phyloP scores from a whole-genome alignment of 92 coral and sea anemone genomes.

The Phenganax stokvisi region DNA sequence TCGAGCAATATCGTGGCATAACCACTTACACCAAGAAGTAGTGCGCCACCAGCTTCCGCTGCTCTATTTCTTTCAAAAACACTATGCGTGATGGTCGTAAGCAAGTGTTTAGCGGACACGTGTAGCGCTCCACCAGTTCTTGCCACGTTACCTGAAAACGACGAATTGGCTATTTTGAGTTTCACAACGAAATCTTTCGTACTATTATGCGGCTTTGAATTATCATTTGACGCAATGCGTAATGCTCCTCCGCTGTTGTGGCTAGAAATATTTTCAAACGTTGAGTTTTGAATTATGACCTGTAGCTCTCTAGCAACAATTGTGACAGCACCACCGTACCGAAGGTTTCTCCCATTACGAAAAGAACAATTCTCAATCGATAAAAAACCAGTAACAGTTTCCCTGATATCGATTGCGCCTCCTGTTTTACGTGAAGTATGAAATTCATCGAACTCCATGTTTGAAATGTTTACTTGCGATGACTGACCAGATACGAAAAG shows the following conservation, averaged over 20 bases:
- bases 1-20: no score
- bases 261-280: background rate
- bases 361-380: conserved; percentile 11
- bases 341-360: background rate
- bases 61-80: conserved; percentile 11
- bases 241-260: background rate
- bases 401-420: conserved; percentile 8
- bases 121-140: conserved; percentile 24
- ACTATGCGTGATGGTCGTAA: background rate
- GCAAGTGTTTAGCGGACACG: background rate
- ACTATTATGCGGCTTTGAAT: no score
- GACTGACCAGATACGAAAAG: background rate
- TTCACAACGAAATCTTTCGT: background rate
- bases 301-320: background rate
- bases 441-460: background rate
- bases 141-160: conserved; percentile 24
- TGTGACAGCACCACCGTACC: conserved; percentile 33
- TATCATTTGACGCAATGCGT: background rate
- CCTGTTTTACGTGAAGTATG: background rate
- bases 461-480: background rate
- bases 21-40: no score
- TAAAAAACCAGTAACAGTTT: conserved; percentile 6
- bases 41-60: background rate
- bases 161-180: conserved; percentile 9
- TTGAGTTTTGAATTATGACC: conserved; percentile 10